Evolutionary conservation across 2,113 vertebrate genomes (phyloP).

Genomic region (Hyla sarda): DNA sequence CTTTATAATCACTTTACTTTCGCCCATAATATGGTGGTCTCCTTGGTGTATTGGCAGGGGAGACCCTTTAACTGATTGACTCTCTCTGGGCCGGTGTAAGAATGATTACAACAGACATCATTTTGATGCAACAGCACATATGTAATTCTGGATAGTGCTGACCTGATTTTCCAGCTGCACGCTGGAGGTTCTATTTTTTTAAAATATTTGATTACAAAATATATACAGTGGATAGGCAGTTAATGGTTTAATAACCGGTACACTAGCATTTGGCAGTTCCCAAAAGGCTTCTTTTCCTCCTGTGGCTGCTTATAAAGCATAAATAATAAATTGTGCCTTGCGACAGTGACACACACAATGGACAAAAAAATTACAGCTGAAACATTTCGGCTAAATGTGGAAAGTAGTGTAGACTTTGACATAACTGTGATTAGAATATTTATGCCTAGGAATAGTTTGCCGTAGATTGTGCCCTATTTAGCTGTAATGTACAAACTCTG

Average conservation of each 20-base stretch:
- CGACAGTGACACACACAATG: constrained; percentile 17
- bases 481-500: constrained; percentile 33
- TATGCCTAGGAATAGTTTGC: constrained; percentile 21
- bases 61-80: background rate
- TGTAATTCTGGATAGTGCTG: background rate
- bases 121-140: background rate
- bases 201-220: background rate
- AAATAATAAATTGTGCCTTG: constrained; percentile 4
- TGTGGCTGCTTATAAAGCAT: constrained; percentile 6
- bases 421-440: constrained; percentile 47
- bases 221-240: background rate
- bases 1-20: background rate
- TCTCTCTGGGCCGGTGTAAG: background rate
- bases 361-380: constrained; percentile 33
- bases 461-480: constrained; percentile 28
- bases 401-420: constrained; percentile 21
- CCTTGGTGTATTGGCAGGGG: background rate
- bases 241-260: background rate
- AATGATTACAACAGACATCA: background rate
- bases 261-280: background rate
- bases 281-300: constrained; percentile 5
- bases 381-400: constrained; percentile 30
- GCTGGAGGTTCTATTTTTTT: background rate
- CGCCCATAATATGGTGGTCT: background rate
- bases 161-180: background rate